phyloP scores from a whole-genome alignment of 2,113 vertebrate genomes.

The Lepus americanus region DNA sequence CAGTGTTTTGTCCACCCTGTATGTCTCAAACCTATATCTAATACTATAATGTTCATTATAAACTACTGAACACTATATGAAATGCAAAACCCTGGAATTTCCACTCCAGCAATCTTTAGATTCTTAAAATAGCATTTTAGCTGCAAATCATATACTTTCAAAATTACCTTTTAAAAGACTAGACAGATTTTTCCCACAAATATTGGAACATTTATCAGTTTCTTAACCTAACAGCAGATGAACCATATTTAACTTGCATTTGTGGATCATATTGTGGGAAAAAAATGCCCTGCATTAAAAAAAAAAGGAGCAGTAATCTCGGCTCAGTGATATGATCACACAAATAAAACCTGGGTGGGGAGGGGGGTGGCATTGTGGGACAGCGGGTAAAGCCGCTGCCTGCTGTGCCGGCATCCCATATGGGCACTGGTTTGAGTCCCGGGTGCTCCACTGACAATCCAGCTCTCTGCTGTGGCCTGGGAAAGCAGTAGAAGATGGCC shows the following conservation, averaged over 20 bases:
- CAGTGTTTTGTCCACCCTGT: background rate
- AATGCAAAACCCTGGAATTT: slow-evolving; percentile 19
- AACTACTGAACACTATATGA: slow-evolving; percentile 11
- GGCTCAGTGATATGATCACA: slow-evolving; percentile 7
- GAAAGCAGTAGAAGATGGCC: no score
- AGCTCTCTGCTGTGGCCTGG: no score
- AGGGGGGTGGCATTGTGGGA: no score
- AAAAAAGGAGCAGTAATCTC: background rate
- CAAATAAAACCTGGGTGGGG: background rate
- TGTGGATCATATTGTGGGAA: slow-evolving; percentile 1
- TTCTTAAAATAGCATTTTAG: slow-evolving; percentile 38
- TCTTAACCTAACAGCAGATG: background rate
- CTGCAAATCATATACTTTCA: slow-evolving; percentile 33
- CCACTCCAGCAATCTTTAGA: background rate
- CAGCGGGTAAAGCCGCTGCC: no score
- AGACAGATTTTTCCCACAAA: background rate
- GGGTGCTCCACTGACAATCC: no score
- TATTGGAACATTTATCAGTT: slow-evolving; percentile 29
- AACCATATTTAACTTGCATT: slow-evolving; percentile 40
- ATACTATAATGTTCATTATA: slow-evolving; percentile 5
- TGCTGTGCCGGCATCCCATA: no score
- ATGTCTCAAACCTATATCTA: background rate
- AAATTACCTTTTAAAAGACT: slow-evolving; percentile 30
- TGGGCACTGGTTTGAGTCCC: no score
- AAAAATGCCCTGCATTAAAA: background rate